Evolutionary conservation across 2,797 vertebrate genomes (phyloP), one percentile per base, ranked within the genome.

Genomic region (Scomberomorus guttatus): DNA sequence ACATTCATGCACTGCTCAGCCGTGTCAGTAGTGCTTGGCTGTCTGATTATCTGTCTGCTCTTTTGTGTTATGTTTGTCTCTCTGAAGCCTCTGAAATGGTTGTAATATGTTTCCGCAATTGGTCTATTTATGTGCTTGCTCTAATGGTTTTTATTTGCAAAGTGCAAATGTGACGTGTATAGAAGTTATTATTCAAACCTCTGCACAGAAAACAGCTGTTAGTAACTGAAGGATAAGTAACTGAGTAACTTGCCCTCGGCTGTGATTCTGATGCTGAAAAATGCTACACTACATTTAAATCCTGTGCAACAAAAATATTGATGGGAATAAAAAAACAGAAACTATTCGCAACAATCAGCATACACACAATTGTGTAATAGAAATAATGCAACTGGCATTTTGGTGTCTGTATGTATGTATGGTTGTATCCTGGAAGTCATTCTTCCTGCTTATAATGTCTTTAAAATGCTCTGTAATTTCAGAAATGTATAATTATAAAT

Each of bases 1-100:
- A 94, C 93, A 93, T 93, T 87, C 84, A 90, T 85, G 85, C 87
- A 72, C 80, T 71, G 82, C 90, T 93, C 88, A 90, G 81, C 85
- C 80, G 46, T 89, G 90, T 88, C 86, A 46, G n/a, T 56, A 15
- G 54, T 52, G 85, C 73, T 59, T 2, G 63, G 58, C 68, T 76
- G 69, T 66, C 77, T 62, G 70, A 73, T 64, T 58, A 42, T 71
- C 70, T 46, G 61, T 48, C 86, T 71, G 48, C 54, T 72, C 46
- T 68, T 75, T 34, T 69, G 32, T 72, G 34, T 55, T 71, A 13
- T 27, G 13, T 39, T 8, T 4, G 9, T 20, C 37, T 42, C 27
- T 73, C 54, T 63, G 51, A 77, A 75, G 74, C 57, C 57, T 67
- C 24, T 56, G 17, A 54, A 48, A 51, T 20, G 62, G 42, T 42